A percentile compares a stretch with the other conserved stretches of the same genome.
These are phyloP conservation scores for Psittacula cyanocephala DNA, from an alignment of 2,113 vertebrate genomes.

Conservation along the genomic window DNA sequence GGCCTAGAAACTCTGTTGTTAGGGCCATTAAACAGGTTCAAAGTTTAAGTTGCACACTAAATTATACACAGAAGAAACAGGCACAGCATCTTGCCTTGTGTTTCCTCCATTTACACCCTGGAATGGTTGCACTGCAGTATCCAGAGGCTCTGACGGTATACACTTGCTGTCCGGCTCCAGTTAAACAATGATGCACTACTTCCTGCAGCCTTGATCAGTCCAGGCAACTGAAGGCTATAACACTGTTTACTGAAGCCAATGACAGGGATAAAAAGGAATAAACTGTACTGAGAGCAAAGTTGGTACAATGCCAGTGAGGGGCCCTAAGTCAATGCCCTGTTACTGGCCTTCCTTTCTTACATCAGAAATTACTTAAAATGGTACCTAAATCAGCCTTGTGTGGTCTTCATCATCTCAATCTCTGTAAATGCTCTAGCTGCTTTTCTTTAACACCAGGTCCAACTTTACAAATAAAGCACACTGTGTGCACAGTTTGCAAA, in stretches of 20 bases:
- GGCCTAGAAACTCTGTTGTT: conserved; percentile 65
- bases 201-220: neutral
- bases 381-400: neutral
- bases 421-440: neutral
- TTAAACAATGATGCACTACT: neutral
- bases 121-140: neutral
- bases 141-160: neutral
- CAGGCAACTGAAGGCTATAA: neutral
- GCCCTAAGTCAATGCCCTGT: neutral
- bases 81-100: neutral
- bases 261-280: neutral
- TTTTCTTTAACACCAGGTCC: neutral
- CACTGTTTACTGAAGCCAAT: neutral
- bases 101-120: neutral
- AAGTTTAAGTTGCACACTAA: conserved; percentile 65
- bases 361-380: neutral
- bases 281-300: neutral
- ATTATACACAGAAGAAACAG: conserved; percentile 59
- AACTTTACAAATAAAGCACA: neutral
- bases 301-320: neutral
- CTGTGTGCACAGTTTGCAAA: neutral
- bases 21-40: conserved; percentile 67
- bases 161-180: neutral
- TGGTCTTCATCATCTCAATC: neutral
- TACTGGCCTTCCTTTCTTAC: neutral